Conservation (phyloP, 2,797 vertebrate genomes). For the Okamejei kenojei region DNA sequence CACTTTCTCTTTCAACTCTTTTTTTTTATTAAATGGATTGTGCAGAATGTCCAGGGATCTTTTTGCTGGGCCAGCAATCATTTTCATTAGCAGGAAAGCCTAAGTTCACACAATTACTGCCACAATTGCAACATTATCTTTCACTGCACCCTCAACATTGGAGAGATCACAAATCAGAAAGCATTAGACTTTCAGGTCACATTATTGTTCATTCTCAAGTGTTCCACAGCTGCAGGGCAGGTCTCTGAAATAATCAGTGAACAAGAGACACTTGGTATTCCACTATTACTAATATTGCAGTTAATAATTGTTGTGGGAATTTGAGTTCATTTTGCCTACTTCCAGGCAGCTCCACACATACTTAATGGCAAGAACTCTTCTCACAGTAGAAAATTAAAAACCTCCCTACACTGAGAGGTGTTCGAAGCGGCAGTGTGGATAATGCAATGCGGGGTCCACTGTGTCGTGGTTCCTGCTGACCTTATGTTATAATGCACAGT, state of each 20-base stretch:
- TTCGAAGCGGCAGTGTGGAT: background rate
- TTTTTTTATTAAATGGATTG: background rate
- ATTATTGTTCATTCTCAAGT: background rate
- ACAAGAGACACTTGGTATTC: background rate
- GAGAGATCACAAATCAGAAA: slow-evolving; percentile 1
- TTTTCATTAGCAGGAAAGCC: slow-evolving; percentile 19
- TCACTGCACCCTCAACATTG: background rate
- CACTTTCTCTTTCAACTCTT: background rate
- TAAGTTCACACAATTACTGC: background rate
- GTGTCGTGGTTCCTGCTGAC: background rate
- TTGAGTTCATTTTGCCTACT: background rate
- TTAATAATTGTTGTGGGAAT: slow-evolving; percentile 34
- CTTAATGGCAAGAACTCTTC: background rate
- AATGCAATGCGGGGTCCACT: background rate
- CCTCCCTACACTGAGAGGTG: no score
- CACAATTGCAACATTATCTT: background rate
- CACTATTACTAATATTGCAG: slow-evolving; percentile 3
- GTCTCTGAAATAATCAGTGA: slow-evolving; percentile 7
- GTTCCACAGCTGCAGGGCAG: background rate
- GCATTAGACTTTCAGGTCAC: background rate
- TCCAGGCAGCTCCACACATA: background rate
- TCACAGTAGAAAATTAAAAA: background rate
- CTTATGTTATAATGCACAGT: background rate
- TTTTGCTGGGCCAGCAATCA: background rate
- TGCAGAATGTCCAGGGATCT: slow-evolving; percentile 17